A percentile compares a stretch with the other conserved stretches of the same genome.
Evolutionary conservation across 1,140 invertebrate species (phyloP).

Genomic region (Calosoma granatense): DNA sequence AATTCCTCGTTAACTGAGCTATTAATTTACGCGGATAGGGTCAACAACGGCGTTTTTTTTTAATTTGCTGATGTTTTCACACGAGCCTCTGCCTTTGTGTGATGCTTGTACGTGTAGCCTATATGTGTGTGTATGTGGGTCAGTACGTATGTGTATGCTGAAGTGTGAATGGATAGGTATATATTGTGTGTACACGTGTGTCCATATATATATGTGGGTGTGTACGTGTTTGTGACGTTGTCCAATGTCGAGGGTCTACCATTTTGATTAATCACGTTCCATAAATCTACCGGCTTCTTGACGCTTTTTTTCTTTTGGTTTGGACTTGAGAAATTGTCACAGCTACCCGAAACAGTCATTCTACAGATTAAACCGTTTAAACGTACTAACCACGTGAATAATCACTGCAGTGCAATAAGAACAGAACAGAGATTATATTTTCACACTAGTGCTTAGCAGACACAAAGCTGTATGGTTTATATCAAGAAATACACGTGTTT

Average conservation of each 20-base stretch:
- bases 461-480: too few species aligned
- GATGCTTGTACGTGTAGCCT: neutral
- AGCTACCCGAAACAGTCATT: neutral
- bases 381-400: neutral
- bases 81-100: neutral
- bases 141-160: neutral
- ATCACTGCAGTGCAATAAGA: too few species aligned
- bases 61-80: too few species aligned
- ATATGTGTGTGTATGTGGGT: neutral
- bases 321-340: neutral
- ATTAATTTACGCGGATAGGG: neutral
- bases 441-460: too few species aligned
- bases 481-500: too few species aligned
- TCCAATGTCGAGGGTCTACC: neutral
- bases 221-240: neutral
- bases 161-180: too few species aligned
- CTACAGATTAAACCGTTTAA: neutral
- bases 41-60: neutral
- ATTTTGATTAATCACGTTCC: neutral
- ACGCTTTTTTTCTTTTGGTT: neutral
- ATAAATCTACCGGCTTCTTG: constrained; percentile 4
- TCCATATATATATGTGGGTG: neutral
- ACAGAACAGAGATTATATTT: too few species aligned
- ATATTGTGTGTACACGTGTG: too few species aligned
- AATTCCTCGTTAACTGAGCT: neutral